These are phyloP conservation scores for Heliconius eleuchia DNA, from an alignment of 1,140 invertebrate genomes.

Conservation along the genomic window DNA sequence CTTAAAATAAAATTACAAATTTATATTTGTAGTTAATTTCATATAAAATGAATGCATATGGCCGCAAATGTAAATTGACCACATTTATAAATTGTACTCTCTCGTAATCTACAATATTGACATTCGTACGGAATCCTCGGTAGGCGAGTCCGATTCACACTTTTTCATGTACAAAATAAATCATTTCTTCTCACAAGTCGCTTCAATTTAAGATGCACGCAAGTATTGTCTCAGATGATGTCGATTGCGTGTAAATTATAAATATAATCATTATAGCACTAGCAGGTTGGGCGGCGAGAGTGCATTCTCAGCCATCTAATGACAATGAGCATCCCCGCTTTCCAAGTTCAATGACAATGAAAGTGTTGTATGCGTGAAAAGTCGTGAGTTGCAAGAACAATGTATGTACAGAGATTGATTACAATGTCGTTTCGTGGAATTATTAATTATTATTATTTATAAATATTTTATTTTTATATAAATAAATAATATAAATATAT, in stretches of 20 bases:
- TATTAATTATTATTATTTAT: conserved; percentile 14
- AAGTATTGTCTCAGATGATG: conserved; percentile 7
- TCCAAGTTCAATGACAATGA: conserved; percentile 80
- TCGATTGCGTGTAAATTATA: conserved; percentile 32
- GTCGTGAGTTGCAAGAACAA: conserved; percentile 43
- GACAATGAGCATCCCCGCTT: conserved; percentile 78
- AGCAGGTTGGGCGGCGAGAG: conserved; percentile 67
- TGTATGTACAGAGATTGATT: conserved; percentile 31
- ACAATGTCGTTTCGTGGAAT: conserved; percentile 7
- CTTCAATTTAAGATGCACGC: neutral
- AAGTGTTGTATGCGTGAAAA: conserved; percentile 76
- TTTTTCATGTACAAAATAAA: neutral
- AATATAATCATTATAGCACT: conserved; percentile 40
- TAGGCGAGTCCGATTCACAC: too few species aligned
- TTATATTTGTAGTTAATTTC: too few species aligned
- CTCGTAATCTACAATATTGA: too few species aligned
- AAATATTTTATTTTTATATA: neutral
- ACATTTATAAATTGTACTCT: too few species aligned
- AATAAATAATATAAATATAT: too few species aligned
- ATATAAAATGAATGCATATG: too few species aligned
- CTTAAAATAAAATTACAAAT: too few species aligned
- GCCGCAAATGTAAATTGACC: too few species aligned
- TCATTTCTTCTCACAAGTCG: neutral
- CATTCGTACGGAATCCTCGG: too few species aligned
- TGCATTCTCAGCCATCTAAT: conserved; percentile 73